phyloP scores from a whole-genome alignment of 2,888 invertebrate species.

The Acanthococcus lagerstroemiae region DNA sequence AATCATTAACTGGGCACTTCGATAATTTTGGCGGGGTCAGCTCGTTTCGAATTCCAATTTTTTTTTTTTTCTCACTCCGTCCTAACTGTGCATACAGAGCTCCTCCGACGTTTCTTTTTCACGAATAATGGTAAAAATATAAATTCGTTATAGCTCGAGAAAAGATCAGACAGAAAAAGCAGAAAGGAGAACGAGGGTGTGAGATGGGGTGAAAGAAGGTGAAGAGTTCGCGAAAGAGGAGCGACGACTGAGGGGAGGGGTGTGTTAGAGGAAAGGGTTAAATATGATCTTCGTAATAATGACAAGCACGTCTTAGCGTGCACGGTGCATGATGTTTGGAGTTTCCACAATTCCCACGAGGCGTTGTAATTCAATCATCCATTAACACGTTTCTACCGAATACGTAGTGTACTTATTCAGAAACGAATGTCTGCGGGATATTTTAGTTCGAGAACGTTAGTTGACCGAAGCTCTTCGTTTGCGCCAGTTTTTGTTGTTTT shows the following conservation, averaged over 20 bases:
- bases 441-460: slow-evolving; percentile 20
- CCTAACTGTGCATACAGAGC: no score
- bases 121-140: no score
- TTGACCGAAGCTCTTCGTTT: slow-evolving; percentile 17
- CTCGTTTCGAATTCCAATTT: no score
- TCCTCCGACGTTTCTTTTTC: no score
- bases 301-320: slow-evolving; percentile 27
- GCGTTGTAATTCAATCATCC: slow-evolving; percentile 31
- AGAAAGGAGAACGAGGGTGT: slow-evolving; percentile 8
- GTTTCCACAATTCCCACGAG: slow-evolving; percentile 29
- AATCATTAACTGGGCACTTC: no score
- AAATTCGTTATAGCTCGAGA: neutral
- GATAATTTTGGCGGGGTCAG: no score
- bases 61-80: no score
- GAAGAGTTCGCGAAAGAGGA: neutral
- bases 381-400: slow-evolving; percentile 20
- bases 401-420: neutral
- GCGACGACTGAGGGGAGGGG: no score
- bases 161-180: slow-evolving; percentile 3
- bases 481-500: no score
- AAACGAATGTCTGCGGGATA: slow-evolving; percentile 12
- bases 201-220: slow-evolving; percentile 6
- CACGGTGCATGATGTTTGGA: slow-evolving; percentile 15
- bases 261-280: no score
- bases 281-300: slow-evolving; percentile 27